phyloP scores from a whole-genome alignment of 2,113 vertebrate genomes.

The Heteronetta atricapilla region DNA sequence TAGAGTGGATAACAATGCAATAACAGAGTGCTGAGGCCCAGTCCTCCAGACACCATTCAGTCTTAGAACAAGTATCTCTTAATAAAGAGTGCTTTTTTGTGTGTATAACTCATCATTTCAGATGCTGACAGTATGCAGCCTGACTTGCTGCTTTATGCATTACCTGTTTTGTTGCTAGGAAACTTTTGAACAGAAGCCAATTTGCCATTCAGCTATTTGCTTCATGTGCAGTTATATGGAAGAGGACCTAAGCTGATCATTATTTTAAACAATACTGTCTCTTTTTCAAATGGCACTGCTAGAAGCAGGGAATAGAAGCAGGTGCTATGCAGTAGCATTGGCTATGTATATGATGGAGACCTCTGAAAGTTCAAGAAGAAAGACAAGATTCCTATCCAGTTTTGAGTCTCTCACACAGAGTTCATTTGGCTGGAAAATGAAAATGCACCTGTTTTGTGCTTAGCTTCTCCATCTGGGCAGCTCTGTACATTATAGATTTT shows the following conservation, averaged over 20 bases:
- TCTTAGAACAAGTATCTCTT: conserved; percentile 6
- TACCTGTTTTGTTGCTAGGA: conserved; percentile 75
- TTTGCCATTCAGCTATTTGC: conserved; percentile 43
- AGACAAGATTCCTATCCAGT: not conserved
- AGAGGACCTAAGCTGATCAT: not conserved
- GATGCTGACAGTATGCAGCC: conserved; percentile 10
- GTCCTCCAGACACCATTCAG: conserved; percentile 1
- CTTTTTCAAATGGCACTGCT: not conserved
- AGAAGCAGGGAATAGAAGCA: not conserved
- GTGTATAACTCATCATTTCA: conserved; percentile 50
- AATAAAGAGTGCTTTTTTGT: conserved; percentile 38
- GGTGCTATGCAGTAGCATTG: not conserved
- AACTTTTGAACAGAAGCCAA: conserved; percentile 66
- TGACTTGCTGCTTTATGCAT: conserved; percentile 41
- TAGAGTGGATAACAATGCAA: not conserved
- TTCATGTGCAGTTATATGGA: not conserved
- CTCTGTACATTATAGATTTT: not conserved
- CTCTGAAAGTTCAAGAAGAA: not conserved
- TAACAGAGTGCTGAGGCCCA: not conserved
- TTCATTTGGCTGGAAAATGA: not conserved
- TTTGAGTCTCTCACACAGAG: not conserved
- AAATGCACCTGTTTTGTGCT: not conserved
- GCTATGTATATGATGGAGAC: not conserved
- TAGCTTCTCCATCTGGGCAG: not conserved
- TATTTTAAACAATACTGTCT: not conserved